Percentiles rank a stretch among this genome's conserved stretches.
phyloP scores from a whole-genome alignment of 1,140 invertebrate genomes.

The Papilio machaon region DNA sequence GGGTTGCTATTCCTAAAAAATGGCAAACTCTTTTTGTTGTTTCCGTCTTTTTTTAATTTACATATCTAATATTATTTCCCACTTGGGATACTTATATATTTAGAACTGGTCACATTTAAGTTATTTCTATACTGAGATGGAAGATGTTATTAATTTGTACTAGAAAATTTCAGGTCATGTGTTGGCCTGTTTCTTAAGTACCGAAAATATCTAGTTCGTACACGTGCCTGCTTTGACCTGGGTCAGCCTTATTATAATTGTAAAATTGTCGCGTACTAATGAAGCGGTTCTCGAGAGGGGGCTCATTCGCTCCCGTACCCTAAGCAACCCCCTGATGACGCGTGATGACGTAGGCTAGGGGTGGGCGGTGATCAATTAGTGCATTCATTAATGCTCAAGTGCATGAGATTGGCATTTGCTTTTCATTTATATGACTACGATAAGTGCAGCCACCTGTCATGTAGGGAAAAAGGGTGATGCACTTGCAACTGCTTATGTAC shows the following conservation, averaged over 20 bases:
- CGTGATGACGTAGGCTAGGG: not conserved
- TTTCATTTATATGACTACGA: conserved; percentile 3
- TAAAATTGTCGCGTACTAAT: conserved; percentile 35
- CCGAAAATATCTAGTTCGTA: not conserved
- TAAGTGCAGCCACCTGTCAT: not conserved
- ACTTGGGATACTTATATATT: too few relatives aligned
- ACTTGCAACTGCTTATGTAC: not conserved
- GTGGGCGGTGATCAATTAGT: not conserved
- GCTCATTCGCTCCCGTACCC: not conserved
- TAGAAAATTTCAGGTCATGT: not conserved
- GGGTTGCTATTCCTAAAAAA: too few relatives aligned
- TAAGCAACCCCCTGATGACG: conserved; percentile 18
- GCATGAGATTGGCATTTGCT: not conserved
- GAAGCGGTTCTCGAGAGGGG: conserved; percentile 18
- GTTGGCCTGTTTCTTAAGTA: conserved; percentile 20
- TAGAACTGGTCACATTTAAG: too few relatives aligned
- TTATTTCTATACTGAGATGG: too few relatives aligned
- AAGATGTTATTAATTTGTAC: not conserved
- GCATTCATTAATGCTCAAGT: not conserved
- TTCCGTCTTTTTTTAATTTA: too few relatives aligned
- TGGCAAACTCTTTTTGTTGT: too few relatives aligned
- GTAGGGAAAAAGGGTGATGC: not conserved
- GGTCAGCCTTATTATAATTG: conserved; percentile 27
- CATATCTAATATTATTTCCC: too few relatives aligned
- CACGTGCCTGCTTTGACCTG: not conserved